Conservation (phyloP, 2,797 vertebrate genomes). For the Tapera naevia region DNA sequence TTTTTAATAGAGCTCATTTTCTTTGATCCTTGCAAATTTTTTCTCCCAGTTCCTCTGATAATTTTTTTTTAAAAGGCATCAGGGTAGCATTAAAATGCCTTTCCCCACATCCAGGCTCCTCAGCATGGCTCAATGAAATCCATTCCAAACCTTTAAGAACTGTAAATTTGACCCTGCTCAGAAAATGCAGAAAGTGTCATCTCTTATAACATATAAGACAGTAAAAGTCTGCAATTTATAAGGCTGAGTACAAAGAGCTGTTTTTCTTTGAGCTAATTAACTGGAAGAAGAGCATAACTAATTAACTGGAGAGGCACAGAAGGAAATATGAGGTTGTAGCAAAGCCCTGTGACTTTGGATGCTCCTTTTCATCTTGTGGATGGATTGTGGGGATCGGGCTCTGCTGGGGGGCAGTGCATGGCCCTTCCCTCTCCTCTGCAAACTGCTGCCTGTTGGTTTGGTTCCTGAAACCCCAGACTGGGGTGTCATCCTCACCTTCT, state of each 20-base stretch:
- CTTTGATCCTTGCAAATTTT: constrained; percentile 45
- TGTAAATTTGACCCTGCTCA: constrained; percentile 50
- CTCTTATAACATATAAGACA: neutral
- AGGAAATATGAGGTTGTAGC: constrained; percentile 17
- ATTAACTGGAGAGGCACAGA: constrained; percentile 44
- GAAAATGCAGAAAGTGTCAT: constrained; percentile 19
- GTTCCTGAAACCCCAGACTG: accelerated
- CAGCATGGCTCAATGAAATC: neutral
- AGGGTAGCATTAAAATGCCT: constrained; percentile 1
- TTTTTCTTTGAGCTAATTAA: constrained; percentile 63
- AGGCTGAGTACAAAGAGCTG: constrained; percentile 54
- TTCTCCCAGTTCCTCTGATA: constrained; percentile 23
- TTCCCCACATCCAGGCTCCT: neutral
- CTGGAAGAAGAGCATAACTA: constrained; percentile 48
- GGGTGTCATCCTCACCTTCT: too few relatives aligned
- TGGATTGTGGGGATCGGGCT: neutral
- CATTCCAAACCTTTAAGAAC: constrained; percentile 23
- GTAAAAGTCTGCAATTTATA: constrained; percentile 41
- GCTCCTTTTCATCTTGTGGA: neutral
- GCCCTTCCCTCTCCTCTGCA: neutral
- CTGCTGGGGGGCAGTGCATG: neutral
- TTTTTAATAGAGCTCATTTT: constrained; percentile 6
- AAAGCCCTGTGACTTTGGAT: neutral
- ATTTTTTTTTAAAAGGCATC: constrained; percentile 32
- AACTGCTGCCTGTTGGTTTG: accelerated